phyloP scores from a whole-genome alignment of 1,140 invertebrate species.

The Nephotettix cincticeps region DNA sequence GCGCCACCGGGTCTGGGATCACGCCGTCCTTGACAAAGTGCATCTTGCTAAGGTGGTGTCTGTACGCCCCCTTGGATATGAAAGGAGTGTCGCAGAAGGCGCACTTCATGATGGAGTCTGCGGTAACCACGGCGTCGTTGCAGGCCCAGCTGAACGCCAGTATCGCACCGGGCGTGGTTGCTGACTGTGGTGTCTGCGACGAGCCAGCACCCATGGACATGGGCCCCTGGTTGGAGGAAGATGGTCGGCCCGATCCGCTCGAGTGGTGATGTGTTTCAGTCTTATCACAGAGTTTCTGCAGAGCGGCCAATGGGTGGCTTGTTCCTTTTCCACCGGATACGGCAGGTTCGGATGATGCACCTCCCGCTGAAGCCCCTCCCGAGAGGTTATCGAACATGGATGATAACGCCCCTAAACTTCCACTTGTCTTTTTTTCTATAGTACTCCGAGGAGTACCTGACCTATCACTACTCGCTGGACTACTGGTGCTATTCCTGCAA shows the following conservation, averaged over 20 bases:
- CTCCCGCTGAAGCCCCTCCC: conserved; percentile 49
- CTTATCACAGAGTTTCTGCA: conserved; percentile 94
- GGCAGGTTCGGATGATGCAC: conserved; percentile 47
- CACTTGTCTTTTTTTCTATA: conserved; percentile 64
- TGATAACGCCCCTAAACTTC: conserved; percentile 77
- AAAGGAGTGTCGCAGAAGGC: conserved; percentile 96
- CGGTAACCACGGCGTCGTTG: conserved; percentile 84
- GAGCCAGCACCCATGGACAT: conserved; percentile 39
- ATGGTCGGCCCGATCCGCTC: conserved; percentile 24
- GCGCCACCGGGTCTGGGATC: conserved; percentile 66
- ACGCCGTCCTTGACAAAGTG: conserved; percentile 94
- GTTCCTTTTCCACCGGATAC: conserved; percentile 60
- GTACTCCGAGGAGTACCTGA: conserved; percentile 68
- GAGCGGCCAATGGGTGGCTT: conserved; percentile 85
- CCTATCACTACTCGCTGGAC: conserved; percentile 70
- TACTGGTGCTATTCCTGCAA: conserved; percentile 60
- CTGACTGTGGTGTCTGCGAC: conserved; percentile 42
- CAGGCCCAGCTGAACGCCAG: conserved; percentile 92
- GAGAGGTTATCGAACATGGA: conserved; percentile 88
- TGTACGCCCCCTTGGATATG: conserved; percentile 93
- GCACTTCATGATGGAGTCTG: conserved; percentile 90
- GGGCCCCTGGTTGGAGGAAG: conserved; percentile 35
- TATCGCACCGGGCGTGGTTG: conserved; percentile 74
- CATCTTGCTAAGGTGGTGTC: conserved; percentile 95
- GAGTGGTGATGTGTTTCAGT: conserved; percentile 68